Evolutionary conservation across 2,888 invertebrate genomes (phyloP).

Genomic region (Limnephilus lunatus): DNA sequence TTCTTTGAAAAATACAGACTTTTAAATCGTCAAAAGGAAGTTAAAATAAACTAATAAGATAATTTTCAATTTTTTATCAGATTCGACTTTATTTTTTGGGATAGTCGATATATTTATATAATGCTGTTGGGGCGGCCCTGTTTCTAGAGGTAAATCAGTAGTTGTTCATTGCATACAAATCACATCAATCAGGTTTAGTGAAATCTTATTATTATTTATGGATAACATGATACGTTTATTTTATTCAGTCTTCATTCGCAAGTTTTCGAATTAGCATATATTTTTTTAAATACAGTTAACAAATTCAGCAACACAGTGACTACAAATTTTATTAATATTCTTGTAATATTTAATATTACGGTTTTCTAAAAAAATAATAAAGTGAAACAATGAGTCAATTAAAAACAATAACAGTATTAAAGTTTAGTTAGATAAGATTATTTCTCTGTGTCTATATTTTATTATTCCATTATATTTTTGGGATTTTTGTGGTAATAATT

Average conservation of each 20-base stretch:
- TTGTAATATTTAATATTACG: neutral
- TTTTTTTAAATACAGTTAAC: neutral
- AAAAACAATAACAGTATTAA: neutral
- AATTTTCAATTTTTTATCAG: no score
- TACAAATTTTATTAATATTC: neutral
- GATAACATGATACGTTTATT: neutral
- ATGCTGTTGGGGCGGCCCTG: neutral
- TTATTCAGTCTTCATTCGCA: neutral
- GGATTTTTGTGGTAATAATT: neutral
- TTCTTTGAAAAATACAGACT: no score
- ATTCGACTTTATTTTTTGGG: no score
- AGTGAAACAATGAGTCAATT: neutral
- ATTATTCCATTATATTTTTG: neutral
- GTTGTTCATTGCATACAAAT: neutral
- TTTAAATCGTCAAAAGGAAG: no score
- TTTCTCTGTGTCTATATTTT: neutral
- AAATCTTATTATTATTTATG: neutral
- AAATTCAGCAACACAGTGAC: neutral
- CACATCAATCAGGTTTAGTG: neutral
- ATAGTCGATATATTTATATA: no score
- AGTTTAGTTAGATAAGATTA: neutral
- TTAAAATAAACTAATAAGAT: no score
- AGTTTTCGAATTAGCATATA: neutral
- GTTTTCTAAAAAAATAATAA: neutral
- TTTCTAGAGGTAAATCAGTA: no score